Evolutionary conservation across 2,888 invertebrate genomes (phyloP), one percentile per base, ranked within the genome.

Genomic region (Zele albiditarsus): DNA sequence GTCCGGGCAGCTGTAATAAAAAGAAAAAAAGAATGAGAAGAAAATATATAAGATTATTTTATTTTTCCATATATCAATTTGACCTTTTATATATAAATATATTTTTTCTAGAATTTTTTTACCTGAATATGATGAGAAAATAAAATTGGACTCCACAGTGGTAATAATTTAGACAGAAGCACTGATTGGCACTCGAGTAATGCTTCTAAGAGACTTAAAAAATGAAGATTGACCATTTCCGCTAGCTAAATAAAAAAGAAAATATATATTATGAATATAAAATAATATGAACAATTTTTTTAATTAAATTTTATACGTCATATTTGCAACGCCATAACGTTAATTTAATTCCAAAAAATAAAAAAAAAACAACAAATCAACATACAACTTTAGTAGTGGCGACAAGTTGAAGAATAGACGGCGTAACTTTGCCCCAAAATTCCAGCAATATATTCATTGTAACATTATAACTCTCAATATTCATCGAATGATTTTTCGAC

Each of bases 381-480:
- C 93, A 92, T 84, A 97, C 96, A 89, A 96, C 93, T 92, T 96
- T 98, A 14, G 98, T 96, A 86, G 96, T 95, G 14, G 96, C 94
- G 49, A 99, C 94, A 74, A 99, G 91, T 88, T 98, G 97, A 78
- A 99, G 91, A 75, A 99, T 95, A 78, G 96, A 96, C 0, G 99
- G 99, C 53, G 99, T 98, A 6, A 99, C 96, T 90, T 98, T 96
- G 69, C 97, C 96, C 99, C 99, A 99, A 92, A 99, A 99, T 91
- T 99, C 98, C 82, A 98, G 94, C 72, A 99, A 92, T 80, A 97
- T 95, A 80, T 94, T 94, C 90, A 94, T 92, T 0, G 95, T 94
- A 16, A 93, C 91, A 84, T 94, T 92, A 84, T 95, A 94, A 16
- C 93, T 92, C 85, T 96, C 96, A 49, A 92, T 91, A 86, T 92